phyloP scores from a whole-genome alignment of 30 jellyfish, hydroid and myxozoan genomes.

The Haliclystus octoradiatus region DNA sequence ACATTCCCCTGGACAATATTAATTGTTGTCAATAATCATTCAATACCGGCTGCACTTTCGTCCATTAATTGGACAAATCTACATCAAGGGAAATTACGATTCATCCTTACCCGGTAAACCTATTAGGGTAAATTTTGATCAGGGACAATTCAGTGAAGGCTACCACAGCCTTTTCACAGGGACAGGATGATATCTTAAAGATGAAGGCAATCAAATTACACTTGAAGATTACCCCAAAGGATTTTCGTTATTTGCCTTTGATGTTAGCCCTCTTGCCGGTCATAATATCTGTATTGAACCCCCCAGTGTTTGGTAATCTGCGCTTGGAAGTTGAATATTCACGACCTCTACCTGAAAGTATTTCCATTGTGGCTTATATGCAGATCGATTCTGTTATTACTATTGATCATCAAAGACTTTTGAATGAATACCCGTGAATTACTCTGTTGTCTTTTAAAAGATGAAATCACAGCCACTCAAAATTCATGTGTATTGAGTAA shows the following conservation, averaged over 20 bases:
- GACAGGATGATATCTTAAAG: not conserved
- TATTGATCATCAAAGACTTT: too few relatives aligned
- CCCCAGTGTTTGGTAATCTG: not conserved
- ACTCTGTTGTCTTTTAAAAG: not conserved
- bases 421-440: not conserved
- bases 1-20: not conserved
- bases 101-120: not conserved
- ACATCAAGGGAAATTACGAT: not conserved
- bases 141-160: not conserved
- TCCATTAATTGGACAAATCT: not conserved
- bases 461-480: not conserved
- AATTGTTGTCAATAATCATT: not conserved
- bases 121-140: not conserved
- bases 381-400: not conserved
- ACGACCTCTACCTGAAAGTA: not conserved
- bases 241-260: not conserved
- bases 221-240: not conserved
- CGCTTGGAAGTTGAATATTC: not conserved
- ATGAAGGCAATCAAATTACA: not conserved
- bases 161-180: not conserved
- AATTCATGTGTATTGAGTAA: not conserved
- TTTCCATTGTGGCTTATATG: not conserved
- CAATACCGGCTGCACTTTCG: not conserved
- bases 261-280: not conserved
- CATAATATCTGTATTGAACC: not conserved